Percentiles rank a stretch among this genome's conserved stretches.
Evolutionary conservation across 37 sponge, comb jelly and placozoan genomes (phyloP).

Genomic region (Mnemiopsis leidyi): DNA sequence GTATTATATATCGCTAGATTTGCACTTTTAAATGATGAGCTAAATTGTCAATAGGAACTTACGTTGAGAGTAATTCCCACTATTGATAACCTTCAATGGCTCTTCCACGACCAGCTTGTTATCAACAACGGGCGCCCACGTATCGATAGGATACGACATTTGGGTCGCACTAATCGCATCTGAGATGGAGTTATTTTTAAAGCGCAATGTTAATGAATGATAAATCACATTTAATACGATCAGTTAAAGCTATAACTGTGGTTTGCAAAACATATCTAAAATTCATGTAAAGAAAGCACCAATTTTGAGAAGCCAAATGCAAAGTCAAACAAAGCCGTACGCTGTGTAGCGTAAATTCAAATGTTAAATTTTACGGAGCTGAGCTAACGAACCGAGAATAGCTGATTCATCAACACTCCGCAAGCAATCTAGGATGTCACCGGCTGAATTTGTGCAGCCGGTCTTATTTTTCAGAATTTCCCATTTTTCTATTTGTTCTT

Average conservation of each 20-base stretch:
- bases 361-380: too few relatives aligned
- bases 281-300: too few relatives aligned
- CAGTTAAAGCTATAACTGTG: too few relatives aligned
- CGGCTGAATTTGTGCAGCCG: background rate
- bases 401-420: background rate
- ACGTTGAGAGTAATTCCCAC: background rate
- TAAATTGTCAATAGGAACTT: background rate
- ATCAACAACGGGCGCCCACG: conserved; percentile 46
- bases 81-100: background rate
- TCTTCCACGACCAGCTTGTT: background rate
- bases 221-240: too few relatives aligned
- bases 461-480: background rate
- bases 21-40: background rate
- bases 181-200: too few relatives aligned
- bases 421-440: background rate
- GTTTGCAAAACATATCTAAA: too few relatives aligned
- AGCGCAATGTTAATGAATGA: too few relatives aligned
- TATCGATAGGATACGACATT: background rate
- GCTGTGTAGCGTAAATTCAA: too few relatives aligned
- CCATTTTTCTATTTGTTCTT: background rate
- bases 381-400: background rate
- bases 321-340: too few relatives aligned
- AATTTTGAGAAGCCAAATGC: too few relatives aligned
- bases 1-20: too few relatives aligned
- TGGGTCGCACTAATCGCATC: background rate